A percentile compares a stretch with the other conserved stretches of the same genome.
phyloP scores from a whole-genome alignment of 2,797 vertebrate species.

The Sebastes diaconus region DNA sequence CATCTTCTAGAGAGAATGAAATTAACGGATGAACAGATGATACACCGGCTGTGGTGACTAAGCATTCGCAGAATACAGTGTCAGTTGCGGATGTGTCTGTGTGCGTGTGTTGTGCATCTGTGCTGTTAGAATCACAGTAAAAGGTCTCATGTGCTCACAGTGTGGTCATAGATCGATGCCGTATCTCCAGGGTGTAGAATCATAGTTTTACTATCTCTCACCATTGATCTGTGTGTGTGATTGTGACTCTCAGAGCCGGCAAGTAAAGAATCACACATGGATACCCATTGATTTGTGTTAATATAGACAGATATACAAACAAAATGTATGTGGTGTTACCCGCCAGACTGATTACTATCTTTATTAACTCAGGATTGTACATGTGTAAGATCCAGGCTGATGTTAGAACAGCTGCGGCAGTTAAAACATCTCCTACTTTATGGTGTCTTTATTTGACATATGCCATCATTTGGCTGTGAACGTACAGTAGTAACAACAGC shows the following conservation, averaged over 20 bases:
- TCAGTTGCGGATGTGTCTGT: not conserved
- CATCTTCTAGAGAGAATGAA: not conserved
- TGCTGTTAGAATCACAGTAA: constrained; percentile 21
- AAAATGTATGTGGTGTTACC: not conserved
- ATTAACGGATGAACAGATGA: constrained; percentile 29
- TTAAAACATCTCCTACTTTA: constrained; percentile 22
- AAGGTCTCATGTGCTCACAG: constrained; percentile 47
- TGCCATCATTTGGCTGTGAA: constrained; percentile 39
- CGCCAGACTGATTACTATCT: constrained; percentile 9
- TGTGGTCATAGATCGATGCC: constrained; percentile 43
- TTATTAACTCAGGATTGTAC: not conserved
- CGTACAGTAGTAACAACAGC: constrained; percentile 19
- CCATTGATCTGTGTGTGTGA: constrained; percentile 53
- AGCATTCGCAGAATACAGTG: not conserved
- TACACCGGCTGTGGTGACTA: constrained; percentile 16
- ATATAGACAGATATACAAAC: not conserved
- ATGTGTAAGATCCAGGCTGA: not conserved
- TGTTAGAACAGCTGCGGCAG: not conserved
- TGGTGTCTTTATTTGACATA: constrained; percentile 37
- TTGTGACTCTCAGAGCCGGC: constrained; percentile 2
- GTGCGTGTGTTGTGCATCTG: not conserved
- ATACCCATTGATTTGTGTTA: not conserved
- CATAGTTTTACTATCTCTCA: constrained; percentile 53
- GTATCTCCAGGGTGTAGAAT: constrained; percentile 36
- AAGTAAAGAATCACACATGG: not conserved